A percentile compares a stretch with the other conserved stretches of the same genome.
phyloP scores from a whole-genome alignment of 2,888 invertebrate species.

The Pheosia gnoma region DNA sequence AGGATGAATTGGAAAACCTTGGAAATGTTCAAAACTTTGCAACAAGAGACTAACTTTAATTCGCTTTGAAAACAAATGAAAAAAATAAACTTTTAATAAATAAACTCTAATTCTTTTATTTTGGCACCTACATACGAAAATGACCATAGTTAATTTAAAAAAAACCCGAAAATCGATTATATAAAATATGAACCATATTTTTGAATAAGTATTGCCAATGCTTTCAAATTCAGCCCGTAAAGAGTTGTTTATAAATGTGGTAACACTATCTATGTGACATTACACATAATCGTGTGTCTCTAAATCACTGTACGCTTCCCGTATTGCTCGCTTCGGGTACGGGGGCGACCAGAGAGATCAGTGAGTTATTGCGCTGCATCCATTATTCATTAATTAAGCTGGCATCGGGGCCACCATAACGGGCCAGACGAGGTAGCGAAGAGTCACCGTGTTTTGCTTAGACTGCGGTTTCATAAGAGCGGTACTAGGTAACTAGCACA shows the following conservation, averaged over 20 bases:
- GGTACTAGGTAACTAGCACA: neutral
- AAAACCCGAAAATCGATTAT: too few species aligned
- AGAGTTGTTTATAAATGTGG: slow-evolving; percentile 2
- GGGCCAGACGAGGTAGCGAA: slow-evolving; percentile 48
- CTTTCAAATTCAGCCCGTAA: neutral
- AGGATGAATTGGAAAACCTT: too few species aligned
- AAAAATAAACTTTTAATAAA: too few species aligned
- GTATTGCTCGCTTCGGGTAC: slow-evolving; percentile 17
- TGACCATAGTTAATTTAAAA: too few species aligned
- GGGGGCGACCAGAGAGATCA: slow-evolving; percentile 51
- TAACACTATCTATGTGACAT: slow-evolving; percentile 16
- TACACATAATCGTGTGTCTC: slow-evolving; percentile 11
- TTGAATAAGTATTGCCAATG: too few species aligned
- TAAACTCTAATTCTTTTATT: too few species aligned
- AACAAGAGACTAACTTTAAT: too few species aligned
- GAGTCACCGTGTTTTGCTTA: slow-evolving; percentile 19
- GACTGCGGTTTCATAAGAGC: slow-evolving; percentile 2
- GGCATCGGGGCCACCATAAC: slow-evolving; percentile 63
- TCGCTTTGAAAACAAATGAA: too few species aligned
- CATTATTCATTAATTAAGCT: slow-evolving; percentile 77
- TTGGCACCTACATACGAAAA: too few species aligned
- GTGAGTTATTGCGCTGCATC: slow-evolving; percentile 70
- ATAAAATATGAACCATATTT: too few species aligned
- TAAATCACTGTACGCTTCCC: slow-evolving; percentile 31
- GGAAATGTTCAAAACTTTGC: too few species aligned